Conservation (phyloP, 2,888 invertebrate genomes). For the Malacosoma neustria region DNA sequence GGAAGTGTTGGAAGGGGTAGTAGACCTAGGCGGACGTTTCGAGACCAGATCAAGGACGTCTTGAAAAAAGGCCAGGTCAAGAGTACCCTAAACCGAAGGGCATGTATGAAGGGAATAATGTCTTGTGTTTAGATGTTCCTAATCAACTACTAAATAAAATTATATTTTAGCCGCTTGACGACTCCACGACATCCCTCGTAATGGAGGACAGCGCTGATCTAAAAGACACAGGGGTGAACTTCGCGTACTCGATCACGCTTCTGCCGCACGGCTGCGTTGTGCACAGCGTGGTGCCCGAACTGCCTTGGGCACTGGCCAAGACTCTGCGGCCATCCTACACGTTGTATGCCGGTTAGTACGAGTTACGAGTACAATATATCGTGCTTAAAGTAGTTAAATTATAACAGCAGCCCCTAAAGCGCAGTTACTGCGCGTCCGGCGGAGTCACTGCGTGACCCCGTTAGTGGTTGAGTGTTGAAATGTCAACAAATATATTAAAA, state of each 20-base stretch:
- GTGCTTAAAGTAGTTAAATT: no score
- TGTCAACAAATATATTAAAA: not conserved
- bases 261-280: slow-evolving; percentile 89
- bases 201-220: slow-evolving; percentile 70
- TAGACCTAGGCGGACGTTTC: no score
- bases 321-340: slow-evolving; percentile 85
- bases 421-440: no score
- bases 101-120: no score
- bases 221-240: slow-evolving; percentile 81
- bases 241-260: slow-evolving; percentile 89
- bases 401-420: no score
- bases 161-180: slow-evolving; percentile 69
- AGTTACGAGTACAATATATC: no score
- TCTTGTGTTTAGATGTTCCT: not conserved
- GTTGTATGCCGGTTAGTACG: slow-evolving; percentile 77
- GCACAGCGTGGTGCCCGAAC: slow-evolving; percentile 86
- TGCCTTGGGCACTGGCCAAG: slow-evolving; percentile 86
- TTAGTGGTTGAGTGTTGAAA: no score
- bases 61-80: no score
- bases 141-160: not conserved
- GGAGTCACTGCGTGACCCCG: not conserved
- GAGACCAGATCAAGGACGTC: no score
- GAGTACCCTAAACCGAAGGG: no score
- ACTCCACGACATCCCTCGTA: slow-evolving; percentile 67
- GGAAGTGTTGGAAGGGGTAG: no score